Evolutionary conservation across 2,113 vertebrate species (phyloP).

Genomic region (Asarcornis scutulata): DNA sequence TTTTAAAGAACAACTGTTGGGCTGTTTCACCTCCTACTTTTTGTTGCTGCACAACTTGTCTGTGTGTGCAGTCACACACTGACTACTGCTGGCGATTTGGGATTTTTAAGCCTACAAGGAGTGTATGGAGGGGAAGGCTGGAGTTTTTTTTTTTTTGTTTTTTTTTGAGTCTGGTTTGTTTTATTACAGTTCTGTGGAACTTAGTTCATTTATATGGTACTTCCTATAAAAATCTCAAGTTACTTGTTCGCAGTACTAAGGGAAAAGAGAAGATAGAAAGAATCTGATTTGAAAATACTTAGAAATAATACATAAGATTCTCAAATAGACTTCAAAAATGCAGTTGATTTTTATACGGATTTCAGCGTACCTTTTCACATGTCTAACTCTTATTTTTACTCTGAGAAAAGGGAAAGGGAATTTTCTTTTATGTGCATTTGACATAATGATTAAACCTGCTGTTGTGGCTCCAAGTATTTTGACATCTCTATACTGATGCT

Average conservation of each 20-base stretch:
- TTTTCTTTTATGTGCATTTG: background rate
- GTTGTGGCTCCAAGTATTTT: background rate
- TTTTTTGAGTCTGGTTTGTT: background rate
- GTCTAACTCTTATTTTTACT: background rate
- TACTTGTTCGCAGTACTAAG: background rate
- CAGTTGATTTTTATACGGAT: background rate
- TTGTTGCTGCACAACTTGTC: background rate
- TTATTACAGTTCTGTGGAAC: background rate
- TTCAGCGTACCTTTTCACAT: background rate
- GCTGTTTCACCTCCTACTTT: background rate
- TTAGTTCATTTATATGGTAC: background rate
- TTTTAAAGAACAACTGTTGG: background rate
- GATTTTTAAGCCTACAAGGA: background rate
- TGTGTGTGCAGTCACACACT: background rate
- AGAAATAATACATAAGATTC: background rate
- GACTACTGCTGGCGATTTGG: background rate
- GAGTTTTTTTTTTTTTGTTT: background rate
- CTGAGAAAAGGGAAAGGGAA: background rate
- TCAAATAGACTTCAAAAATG: background rate
- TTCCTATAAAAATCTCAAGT: background rate
- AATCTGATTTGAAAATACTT: background rate
- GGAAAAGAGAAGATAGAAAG: background rate
- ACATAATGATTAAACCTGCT: constrained; percentile 19
- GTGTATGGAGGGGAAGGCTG: background rate
- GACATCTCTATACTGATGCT: background rate